Base-by-base conservation (phyloP, 2,888 invertebrate genomes). In the Tachina lurida region DNA sequence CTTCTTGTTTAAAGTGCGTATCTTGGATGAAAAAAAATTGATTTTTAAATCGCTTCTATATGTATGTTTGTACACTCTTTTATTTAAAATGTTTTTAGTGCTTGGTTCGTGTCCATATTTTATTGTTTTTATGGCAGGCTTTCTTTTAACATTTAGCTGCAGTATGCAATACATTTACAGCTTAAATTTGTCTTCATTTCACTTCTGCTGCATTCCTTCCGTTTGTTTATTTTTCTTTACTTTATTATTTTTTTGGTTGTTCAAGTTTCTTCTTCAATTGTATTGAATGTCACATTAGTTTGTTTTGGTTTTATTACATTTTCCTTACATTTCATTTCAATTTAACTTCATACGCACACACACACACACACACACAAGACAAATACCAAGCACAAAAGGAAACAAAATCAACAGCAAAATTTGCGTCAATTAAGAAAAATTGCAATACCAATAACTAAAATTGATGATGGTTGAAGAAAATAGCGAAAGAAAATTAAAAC, bases 341-440 rank as follows among this genome's bases (percentile, higher is more conserved):
- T 78, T 78, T 84, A n/a, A 73, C 49, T 31, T 52, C 52, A 22
- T n/a, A 68, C 7, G 1, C 7, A 31, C 5, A 7, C 31, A 22
- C 22, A 22, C 3, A 22, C 22, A 22, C 22, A 22, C 22, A 31
- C 7, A 31, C 39, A 73, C 49, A 70, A 67, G 13, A 41, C 47
- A 84, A 79, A 63, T 41, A 60, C 31, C 43, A 10, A 75, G 54
- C 9, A 39, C 31, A 76, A 15, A 22, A 10, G 62, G n/a, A 17
- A n/a, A 8, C 15, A 22, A 13, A 43, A 70, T 39, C 43, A 22
- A 41, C 73, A 79, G 12, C 31, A 70, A 80, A 71, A 58, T 65
- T 60, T 75, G 71, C 79, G 67, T 71, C 84, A 84, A 87, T 87
- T 87, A 87, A 86, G 86, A 86, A 82, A 87, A 84, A 87, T 83